Conservation (phyloP, 2,888 invertebrate species). For the Campopleginae sp. region DNA sequence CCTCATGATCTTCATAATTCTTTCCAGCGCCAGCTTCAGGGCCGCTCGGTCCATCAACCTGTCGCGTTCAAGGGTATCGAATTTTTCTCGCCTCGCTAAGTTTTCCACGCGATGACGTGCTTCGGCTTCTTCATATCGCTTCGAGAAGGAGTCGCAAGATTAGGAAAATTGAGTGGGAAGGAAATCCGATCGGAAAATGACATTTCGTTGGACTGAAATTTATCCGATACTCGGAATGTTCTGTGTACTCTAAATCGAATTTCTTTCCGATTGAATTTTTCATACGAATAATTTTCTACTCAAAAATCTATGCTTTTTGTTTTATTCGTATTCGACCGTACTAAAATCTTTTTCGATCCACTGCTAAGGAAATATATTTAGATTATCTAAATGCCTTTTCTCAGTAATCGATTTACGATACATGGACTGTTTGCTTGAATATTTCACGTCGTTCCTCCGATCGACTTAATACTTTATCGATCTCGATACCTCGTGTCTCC, state of each 20-base stretch:
- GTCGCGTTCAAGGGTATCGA: conserved; percentile 62
- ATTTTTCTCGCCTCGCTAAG: conserved; percentile 57
- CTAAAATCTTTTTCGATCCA: neutral
- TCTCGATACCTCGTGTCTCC: conserved; percentile 41
- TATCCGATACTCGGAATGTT: neutral
- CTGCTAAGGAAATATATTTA: neutral
- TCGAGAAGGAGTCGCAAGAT: conserved; percentile 20
- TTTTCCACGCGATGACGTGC: conserved; percentile 48
- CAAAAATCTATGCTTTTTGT: neutral
- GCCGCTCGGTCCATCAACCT: conserved; percentile 70
- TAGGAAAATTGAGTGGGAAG: neutral
- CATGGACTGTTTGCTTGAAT: conserved; percentile 63
- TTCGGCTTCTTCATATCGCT: conserved; percentile 61
- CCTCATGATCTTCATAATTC: conserved; percentile 70
- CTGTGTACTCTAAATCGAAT: neutral
- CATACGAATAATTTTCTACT: neutral
- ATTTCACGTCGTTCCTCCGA: conserved; percentile 61
- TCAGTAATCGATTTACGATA: conserved; percentile 56
- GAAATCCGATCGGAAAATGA: neutral
- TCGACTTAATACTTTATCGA: conserved; percentile 45
- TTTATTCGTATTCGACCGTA: neutral
- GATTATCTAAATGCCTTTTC: conserved; percentile 17
- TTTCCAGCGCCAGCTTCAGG: conserved; percentile 71
- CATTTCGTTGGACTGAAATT: neutral
- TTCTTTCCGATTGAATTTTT: neutral